Evolutionary conservation across 2,888 invertebrate species (phyloP), one percentile per base, ranked within the genome.

Genomic region (Sphaeridia pumilis): DNA sequence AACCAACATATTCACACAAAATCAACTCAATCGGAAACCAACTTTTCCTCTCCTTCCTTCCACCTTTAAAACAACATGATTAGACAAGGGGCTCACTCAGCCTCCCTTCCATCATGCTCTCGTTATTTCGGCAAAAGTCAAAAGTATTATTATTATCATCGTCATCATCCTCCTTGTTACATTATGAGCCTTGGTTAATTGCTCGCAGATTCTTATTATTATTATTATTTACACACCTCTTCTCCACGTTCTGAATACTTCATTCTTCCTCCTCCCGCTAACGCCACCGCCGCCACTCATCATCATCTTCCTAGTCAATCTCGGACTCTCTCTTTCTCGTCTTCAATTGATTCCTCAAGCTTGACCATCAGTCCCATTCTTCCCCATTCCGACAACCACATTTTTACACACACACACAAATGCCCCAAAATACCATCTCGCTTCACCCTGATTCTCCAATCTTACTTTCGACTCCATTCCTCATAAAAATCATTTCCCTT

Each of bases 301-400:
- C 12, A 38, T 20, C 7, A 7, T 38, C 38, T 38, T 17, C 14
- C 31, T 31, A 31, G 14, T 31, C 17, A 46, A 22, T 46, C 31
- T 35, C 34, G 24, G 7, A 7, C 27, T 26, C 25, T 41, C 36
- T 41, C 41, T 48, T 25, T 24, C 36, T 49, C 34, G 24, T 46
- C 41, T 3, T 49, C 36, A 49, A n/a, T 49, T 49, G 49, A 49
- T 49, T 49, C 49, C 49, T 38, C 49, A 49, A 31, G 35, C 31
- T 35, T 24, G 35, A 41, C 49, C 25, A 47, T 31, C 31, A 7
- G 7, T 7, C 31, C 14, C 31, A 31, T 7, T 31, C 14, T 10
- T 31, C 31, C 7, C 31, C 31, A 31, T 14, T 10, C 31, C 14
- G 31, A 31, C 14, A 10, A 7, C 31, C 31, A 38, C 38, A 38